Evolutionary conservation across 2,888 invertebrate genomes (phyloP), one percentile per base, ranked within the genome.

Genomic region (Rambutsinella grinnellia): DNA sequence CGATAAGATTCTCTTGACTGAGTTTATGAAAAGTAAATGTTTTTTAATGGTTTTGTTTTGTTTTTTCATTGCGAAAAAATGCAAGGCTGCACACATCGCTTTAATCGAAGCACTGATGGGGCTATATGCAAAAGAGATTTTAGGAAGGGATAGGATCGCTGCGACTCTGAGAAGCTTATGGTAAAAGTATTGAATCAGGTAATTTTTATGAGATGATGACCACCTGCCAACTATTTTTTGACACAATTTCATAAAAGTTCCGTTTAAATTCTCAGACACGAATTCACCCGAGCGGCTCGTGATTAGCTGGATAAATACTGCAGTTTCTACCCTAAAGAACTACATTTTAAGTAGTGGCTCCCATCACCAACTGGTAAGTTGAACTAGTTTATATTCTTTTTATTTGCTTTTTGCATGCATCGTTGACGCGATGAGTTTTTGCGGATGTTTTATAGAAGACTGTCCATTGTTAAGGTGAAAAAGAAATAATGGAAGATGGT

Each of bases 31-130:
- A 36, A 54, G 23, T 2, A 17, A 21, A 53, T 17, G 51, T 36
- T 23, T n/a, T 21, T 24, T 62, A 15, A n/a, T n/a, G n/a, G 36
- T 27, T 58, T 36, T 58, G 28, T 36, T 47, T 62, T 65, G 17
- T 56, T 36, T 54, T 17, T 24, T 24, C 17, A 21, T 26, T 27
- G 3, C 3, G 24, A 23, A 24, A n/a, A 36, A 36, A 8, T 36
- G 36, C 36, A 53, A 83, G 83, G 82, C 83, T 36, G 83, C 83
- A 51, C 83, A 83, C 65, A 81, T 83, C 49, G 83, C 83, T 53
- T 71, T 83, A 19, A 80, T 83, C 23, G 83, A 83, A 78, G 83
- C 83, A n/a, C 76, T 83, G 44, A 83, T 83, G 81, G 74, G 77
- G 36, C 74, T 83, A 53, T 83, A 82, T 62, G 77, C 81, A 24